These are phyloP conservation scores for Gymnopithys bicolor DNA, from an alignment of 2,797 vertebrate species.

Conservation along the genomic window DNA sequence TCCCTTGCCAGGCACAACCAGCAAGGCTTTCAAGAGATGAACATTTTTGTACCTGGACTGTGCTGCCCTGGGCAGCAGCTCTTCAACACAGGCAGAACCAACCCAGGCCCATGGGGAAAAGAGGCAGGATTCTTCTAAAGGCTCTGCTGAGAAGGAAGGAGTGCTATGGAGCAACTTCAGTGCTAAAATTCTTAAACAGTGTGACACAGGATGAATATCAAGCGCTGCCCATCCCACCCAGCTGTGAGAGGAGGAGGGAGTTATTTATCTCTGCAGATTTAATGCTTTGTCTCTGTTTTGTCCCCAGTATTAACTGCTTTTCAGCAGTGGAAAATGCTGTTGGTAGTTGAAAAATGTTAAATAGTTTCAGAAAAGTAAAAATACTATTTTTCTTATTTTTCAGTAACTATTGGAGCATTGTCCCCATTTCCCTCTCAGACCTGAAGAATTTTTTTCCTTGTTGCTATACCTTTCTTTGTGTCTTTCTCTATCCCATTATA, in stretches of 20 bases:
- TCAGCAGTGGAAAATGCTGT: background rate
- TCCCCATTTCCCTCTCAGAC: background rate
- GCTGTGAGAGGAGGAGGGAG: background rate
- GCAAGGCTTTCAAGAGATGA: background rate
- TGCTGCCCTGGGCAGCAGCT: background rate
- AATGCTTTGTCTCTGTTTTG: background rate
- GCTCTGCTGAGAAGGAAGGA: background rate
- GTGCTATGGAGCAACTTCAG: background rate
- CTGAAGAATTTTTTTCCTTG: background rate
- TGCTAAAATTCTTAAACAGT: background rate
- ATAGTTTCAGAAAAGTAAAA: background rate
- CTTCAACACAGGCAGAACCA: background rate
- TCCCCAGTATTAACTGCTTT: background rate
- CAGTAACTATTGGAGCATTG: background rate
- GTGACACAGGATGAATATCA: background rate
- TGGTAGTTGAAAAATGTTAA: background rate
- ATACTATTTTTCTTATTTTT: background rate
- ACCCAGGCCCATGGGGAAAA: background rate
- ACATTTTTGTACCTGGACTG: background rate
- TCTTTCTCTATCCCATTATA: background rate
- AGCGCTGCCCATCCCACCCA: background rate
- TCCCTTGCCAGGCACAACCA: background rate
- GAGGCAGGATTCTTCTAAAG: background rate
- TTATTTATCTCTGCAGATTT: background rate
- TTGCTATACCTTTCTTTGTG: background rate